Percentiles rank a stretch among this genome's conserved stretches.
phyloP scores from a whole-genome alignment of 2,113 vertebrate species.

The Tragulus kanchil region DNA sequence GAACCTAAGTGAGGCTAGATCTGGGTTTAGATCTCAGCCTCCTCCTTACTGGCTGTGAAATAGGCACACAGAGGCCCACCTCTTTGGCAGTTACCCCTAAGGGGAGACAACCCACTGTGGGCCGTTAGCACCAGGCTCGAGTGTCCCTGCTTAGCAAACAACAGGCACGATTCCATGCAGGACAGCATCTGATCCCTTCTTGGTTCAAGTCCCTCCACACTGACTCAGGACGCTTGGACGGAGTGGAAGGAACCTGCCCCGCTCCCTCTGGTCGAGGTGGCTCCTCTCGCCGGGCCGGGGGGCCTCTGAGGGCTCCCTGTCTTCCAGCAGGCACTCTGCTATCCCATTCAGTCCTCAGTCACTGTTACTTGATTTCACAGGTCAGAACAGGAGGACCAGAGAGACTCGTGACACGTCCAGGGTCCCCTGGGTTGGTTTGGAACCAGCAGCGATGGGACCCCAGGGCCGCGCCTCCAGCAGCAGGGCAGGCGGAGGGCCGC shows the following conservation, averaged over 20 bases:
- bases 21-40: not conserved
- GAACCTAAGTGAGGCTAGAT: not conserved
- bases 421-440: not conserved
- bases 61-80: not conserved
- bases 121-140: not conserved
- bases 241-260: not conserved
- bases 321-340: not conserved
- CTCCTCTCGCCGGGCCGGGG: not conserved
- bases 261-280: accelerated
- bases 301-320: not conserved
- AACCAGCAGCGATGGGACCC: not conserved
- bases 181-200: not conserved
- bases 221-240: not conserved
- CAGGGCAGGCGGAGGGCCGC: not conserved
- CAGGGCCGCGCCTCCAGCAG: not conserved
- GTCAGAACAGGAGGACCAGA: not conserved
- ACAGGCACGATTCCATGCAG: accelerated
- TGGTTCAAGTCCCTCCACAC: not conserved
- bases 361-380: not conserved
- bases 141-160: accelerated
- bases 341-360: not conserved
- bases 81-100: not conserved
- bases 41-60: not conserved
- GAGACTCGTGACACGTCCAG: accelerated
- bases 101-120: accelerated